Evolutionary conservation across 1,140 invertebrate species (phyloP), one percentile per base, ranked within the genome.

Genomic region (Drosophila chauvacae): DNA sequence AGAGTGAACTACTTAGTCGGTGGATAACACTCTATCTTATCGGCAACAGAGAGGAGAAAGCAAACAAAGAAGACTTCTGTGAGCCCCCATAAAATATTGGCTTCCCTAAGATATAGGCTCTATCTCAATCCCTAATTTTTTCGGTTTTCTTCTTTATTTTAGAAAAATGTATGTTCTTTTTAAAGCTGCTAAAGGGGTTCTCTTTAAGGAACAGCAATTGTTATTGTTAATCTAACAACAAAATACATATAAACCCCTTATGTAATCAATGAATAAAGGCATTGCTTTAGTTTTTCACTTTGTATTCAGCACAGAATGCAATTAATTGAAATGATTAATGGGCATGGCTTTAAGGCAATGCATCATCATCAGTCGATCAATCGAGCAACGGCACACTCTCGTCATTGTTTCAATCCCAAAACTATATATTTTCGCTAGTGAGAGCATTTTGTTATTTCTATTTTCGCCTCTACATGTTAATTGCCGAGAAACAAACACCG

Each of bases 381-480:
- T 66, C 59, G 35, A 51, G 33, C 60, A 50, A 7, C 0, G 10
- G 28, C 47, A 51, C 50, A 55, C 33, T 10, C 51, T 56, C 35
- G 14, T 70, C 30, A 70, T 55, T 65, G 50, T 48, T 39, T 16
- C 18, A 48, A 57, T 33, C 10, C 33, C 28, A 39, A 48, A 45
- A 58, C 55, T 68, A 45, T 61, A 51, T 35, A 23, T 47, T 41
- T 23, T 55, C n/a, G 61, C 35, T 44, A 28, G 44, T 81, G 78
- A 76, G 78, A 55, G 80, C 63, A 80, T 81, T 75, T 39, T 45
- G 53, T 63, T 81, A 81, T 81, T 81, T 81, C 44, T 81, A 81
- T 69, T 58, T 58, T 72, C 20, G 41, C 30, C 57, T 72, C n/a
- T 42, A 55, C 59, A 56, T 72, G 69, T 56, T 72, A 72, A 72